A percentile compares a stretch with the other conserved stretches of the same genome.
Conservation (phyloP, 1,140 invertebrate genomes). For the Caenorhabditis tropicalis region DNA sequence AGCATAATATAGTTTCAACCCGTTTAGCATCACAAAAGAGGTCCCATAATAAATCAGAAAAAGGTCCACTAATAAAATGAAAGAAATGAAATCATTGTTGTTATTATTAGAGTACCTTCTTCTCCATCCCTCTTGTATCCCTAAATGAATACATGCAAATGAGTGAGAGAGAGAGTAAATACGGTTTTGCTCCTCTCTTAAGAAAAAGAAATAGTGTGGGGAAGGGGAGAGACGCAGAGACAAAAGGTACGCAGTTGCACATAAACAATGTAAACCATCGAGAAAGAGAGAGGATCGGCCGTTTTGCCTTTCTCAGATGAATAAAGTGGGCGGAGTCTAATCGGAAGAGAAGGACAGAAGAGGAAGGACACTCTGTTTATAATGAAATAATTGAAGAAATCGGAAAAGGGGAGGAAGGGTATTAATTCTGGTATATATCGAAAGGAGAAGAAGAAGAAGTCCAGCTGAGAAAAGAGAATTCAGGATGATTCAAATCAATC, state of each 20-base stretch:
- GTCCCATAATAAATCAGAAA: no score
- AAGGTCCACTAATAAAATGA: no score
- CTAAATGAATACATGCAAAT: slow-evolving; percentile 43
- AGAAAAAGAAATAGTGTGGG: background rate
- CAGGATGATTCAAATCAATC: background rate
- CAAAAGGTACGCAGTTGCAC: background rate
- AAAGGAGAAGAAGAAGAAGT: background rate
- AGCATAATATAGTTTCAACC: no score
- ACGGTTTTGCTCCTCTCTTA: slow-evolving; percentile 1
- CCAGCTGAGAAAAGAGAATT: slow-evolving; percentile 4
- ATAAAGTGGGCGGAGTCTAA: background rate
- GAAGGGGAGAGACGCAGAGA: background rate
- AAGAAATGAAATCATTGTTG: no score
- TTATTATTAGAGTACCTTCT: background rate
- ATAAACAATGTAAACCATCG: slow-evolving; percentile 17
- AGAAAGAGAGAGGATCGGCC: background rate
- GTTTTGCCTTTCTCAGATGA: no score
- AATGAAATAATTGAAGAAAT: slow-evolving; percentile 43
- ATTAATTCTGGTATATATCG: slow-evolving; percentile 2
- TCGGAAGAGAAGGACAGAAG: background rate
- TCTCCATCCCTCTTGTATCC: background rate
- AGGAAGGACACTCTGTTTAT: background rate
- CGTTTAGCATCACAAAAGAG: no score
- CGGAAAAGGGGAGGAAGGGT: no score
- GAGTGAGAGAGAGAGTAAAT: background rate